Base-by-base conservation (phyloP, 53 echinoderm and acorn worm genomes). In the Patiria pectinifera region DNA sequence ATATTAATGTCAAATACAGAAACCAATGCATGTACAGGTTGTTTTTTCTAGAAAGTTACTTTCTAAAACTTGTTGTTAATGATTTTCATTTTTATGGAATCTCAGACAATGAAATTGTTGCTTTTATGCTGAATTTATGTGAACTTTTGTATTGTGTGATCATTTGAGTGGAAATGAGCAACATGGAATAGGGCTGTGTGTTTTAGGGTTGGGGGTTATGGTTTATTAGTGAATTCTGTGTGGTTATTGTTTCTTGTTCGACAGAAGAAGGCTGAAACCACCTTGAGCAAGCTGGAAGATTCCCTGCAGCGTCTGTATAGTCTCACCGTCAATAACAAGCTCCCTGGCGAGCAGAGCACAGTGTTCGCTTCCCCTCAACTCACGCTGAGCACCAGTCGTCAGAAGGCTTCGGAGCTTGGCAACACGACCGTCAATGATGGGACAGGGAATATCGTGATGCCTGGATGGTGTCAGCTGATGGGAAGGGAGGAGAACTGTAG, bases 271-370 rank as follows among this genome's bases (percentile, higher is more conserved):
- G 76, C 89, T 13, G 77, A 62, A 19, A 16, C 77, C 18, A 78
- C 78, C 60, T 76, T 88, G 1, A 21, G 5, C 9, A 86, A 82
- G 11, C 59, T 94, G 26, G 90, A 94, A 53, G 2, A 22, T 35
- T 58, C 78, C 15, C 15, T 91, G 6, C 44, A 92, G 24, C 22
- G 77, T 6, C 86, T 89, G 35, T 94, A 85, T 23, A 48, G 43
- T 45, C 47, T 90, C 13, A 79, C 94, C 23, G 75, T 62, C 8
- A 74, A 8, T 6, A 71, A 87, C 66, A 96, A 83, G 59, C 91
- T 94, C 11, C 72, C 93, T 11, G 83, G 91, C 11, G 96, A 96
- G 82, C 87, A 85, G n/a, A 63, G 84, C 1, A 87, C 80, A 11
- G 13, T 9, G 10, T 77, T 93, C 26, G 10, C 19, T 6, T 76